Conservation (phyloP, 2,888 invertebrate species). For the Chironomus tentans region DNA sequence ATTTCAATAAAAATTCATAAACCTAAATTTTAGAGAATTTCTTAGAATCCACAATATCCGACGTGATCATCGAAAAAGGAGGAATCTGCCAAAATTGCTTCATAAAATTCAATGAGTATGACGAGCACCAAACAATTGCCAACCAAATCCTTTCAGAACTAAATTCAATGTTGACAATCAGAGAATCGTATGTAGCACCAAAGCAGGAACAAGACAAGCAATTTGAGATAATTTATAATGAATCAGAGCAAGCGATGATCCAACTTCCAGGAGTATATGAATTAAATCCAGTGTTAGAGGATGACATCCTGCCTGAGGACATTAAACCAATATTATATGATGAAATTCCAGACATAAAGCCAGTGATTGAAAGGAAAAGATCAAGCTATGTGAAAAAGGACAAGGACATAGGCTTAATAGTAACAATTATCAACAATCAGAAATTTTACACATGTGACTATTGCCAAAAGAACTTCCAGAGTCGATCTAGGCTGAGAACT, state of each 20-base stretch:
- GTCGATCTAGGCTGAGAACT: background rate
- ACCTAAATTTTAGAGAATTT: background rate
- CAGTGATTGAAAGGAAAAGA: background rate
- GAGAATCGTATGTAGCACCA: background rate
- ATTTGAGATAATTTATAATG: too few species aligned
- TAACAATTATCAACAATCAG: background rate
- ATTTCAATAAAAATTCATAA: too few species aligned
- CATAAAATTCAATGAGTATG: slow-evolving; percentile 19
- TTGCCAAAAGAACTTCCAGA: background rate
- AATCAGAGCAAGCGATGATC: too few species aligned
- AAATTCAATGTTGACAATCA: background rate
- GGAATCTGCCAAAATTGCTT: slow-evolving; percentile 21
- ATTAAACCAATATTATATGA: too few species aligned
- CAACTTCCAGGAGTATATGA: too few species aligned
- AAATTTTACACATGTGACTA: slow-evolving; percentile 4
- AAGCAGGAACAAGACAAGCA: too few species aligned
- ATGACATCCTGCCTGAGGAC: too few species aligned
- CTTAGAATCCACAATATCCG: background rate
- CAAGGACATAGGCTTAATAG: background rate
- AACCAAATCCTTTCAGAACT: background rate
- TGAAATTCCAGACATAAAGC: too few species aligned
- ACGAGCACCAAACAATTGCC: background rate
- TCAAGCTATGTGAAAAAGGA: background rate
- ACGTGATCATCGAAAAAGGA: background rate
- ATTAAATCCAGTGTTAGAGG: too few species aligned